Conservation (phyloP, 2,113 vertebrate species). For the Eolophus roseicapilla region DNA sequence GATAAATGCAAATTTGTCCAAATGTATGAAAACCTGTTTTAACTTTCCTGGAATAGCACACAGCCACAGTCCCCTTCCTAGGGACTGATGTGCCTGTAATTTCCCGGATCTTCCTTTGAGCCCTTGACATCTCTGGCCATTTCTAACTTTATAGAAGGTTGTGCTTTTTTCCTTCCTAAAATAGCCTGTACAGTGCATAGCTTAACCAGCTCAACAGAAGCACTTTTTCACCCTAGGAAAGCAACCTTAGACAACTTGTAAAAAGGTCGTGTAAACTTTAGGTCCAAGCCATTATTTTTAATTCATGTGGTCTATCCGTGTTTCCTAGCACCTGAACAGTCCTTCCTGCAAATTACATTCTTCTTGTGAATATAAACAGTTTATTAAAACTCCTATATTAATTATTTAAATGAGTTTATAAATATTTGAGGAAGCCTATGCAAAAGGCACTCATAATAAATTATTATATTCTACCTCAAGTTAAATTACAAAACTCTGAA, state of each 20-base stretch:
- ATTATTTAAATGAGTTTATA: conserved; percentile 68
- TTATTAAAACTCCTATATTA: conserved; percentile 56
- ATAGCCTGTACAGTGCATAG: not conserved
- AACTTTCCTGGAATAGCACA: not conserved
- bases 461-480: conserved; percentile 8
- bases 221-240: not conserved
- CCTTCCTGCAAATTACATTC: conserved; percentile 44
- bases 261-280: conserved; percentile 40
- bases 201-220: not conserved
- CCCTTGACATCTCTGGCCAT: not conserved
- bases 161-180: not conserved
- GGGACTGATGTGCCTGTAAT: not conserved
- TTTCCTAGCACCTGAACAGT: conserved; percentile 1
- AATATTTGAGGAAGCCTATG: conserved; percentile 59
- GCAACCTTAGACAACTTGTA: not conserved
- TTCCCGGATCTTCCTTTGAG: not conserved
- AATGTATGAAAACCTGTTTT: not conserved
- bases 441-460: conserved; percentile 33
- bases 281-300: conserved; percentile 26
- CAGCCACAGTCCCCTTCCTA: not conserved
- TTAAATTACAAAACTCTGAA: not conserved
- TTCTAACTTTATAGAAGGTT: not conserved
- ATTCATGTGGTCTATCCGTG: not conserved
- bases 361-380: conserved; percentile 68
- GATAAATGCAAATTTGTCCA: not conserved